phyloP scores from a whole-genome alignment of 2,113 vertebrate species.

The Calonectris borealis region DNA sequence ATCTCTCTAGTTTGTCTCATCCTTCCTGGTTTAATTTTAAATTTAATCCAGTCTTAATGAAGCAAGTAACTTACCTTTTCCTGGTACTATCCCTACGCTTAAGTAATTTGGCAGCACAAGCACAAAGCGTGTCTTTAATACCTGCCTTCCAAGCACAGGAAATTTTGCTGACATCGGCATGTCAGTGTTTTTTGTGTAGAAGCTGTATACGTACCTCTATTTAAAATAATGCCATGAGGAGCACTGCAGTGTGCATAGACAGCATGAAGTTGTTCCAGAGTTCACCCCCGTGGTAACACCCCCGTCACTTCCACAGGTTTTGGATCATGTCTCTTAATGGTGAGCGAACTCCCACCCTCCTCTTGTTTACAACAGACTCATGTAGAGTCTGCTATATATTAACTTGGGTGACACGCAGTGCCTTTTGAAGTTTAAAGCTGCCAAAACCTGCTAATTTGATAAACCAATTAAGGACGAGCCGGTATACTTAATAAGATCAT shows the following conservation, averaged over 20 bases:
- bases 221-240: not conserved
- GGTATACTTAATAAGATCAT: slow-evolving; percentile 63
- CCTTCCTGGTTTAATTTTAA: slow-evolving; percentile 15
- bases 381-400: slow-evolving; percentile 47
- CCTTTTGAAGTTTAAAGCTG: slow-evolving; percentile 72
- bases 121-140: not conserved
- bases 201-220: not conserved
- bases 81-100: not conserved
- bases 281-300: not conserved
- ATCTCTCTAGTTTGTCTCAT: not conserved
- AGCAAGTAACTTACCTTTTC: not conserved
- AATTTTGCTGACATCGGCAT: not conserved
- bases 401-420: slow-evolving; percentile 43
- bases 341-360: not conserved
- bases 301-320: not conserved
- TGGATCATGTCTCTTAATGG: not conserved
- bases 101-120: not conserved
- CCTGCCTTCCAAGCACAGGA: not conserved
- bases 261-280: not conserved
- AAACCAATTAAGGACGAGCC: slow-evolving; percentile 62
- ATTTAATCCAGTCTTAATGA: not conserved
- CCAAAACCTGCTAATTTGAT: slow-evolving; percentile 66
- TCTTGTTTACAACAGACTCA: not conserved
- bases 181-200: accelerated
- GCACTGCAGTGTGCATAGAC: not conserved